phyloP scores from a whole-genome alignment of 2,113 vertebrate genomes.

The Rhipidura dahli region DNA sequence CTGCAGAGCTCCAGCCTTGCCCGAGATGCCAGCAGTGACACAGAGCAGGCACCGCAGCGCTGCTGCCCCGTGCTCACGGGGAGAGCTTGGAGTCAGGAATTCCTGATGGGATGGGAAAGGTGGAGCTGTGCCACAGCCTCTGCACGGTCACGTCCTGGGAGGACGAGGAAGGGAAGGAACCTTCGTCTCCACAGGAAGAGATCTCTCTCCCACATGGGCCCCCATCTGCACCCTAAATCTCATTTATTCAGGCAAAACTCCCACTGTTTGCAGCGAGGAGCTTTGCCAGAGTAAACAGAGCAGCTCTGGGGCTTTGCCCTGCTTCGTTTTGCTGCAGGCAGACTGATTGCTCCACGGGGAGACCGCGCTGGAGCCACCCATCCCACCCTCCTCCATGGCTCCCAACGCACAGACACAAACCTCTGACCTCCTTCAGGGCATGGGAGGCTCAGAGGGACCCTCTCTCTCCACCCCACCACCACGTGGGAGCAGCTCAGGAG shows the following conservation, averaged over 20 bases:
- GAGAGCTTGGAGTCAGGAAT: neutral
- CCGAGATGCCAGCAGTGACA: neutral
- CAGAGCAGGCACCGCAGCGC: neutral
- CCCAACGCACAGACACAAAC: neutral
- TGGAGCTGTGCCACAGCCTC: rapidly evolving
- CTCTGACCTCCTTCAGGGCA: neutral
- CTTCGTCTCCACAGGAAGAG: neutral
- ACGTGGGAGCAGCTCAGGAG: neutral
- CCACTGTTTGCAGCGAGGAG: rapidly evolving
- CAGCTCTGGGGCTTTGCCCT: neutral
- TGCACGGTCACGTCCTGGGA: rapidly evolving
- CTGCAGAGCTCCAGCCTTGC: neutral
- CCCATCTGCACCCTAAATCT: neutral
- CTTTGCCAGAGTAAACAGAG: conserved; percentile 4
- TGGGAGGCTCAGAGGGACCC: neutral
- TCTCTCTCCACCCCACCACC: neutral
- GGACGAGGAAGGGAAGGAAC: neutral
- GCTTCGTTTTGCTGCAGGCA: rapidly evolving
- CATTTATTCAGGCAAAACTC: neutral
- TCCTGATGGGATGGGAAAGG: neutral
- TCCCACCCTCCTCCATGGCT: neutral
- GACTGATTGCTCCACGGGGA: neutral
- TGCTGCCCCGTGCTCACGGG: neutral
- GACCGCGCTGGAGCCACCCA: rapidly evolving
- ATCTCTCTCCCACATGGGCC: neutral